Base-by-base conservation (phyloP, 2,888 invertebrate genomes). In the Trypoxylon attenuatum region DNA sequence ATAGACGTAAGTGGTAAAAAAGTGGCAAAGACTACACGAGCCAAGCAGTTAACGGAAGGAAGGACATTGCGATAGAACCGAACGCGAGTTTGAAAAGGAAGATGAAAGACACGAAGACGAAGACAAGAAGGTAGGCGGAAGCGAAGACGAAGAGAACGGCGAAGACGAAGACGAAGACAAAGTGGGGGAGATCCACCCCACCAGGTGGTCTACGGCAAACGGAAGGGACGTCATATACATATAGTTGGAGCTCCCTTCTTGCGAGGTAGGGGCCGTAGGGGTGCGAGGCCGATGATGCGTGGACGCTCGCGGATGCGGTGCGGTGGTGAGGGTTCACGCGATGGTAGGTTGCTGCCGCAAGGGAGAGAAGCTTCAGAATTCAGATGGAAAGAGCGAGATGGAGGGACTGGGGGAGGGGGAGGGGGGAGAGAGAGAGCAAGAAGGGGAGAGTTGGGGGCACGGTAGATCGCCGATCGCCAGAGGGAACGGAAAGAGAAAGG, bases 91-190 rank as follows among this genome's bases (percentile, higher is more conserved):
- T 10, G 13, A 22, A 27, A 10, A 15, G 13, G 13, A 25, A 3
- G n/a, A 21, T 5, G 6, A 8, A 19, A 4, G 1, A 15, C 4
- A 21, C 43, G 0, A 45, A n/a, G 43, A n/a, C 4, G 2, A 33
- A 15, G 5, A 13, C 18, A 43, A 56, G 41, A 39, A 43, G 29
- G 38, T 19, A 43, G 46, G 60, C 60, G 64, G 50, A 46, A 50
- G 51, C 41, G 41, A 47, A 27, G 58, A 60, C 23, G 55, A 68
- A 45, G 49, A 54, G 52, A 55, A 57, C 38, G 46, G 21, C 22
- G 33, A 52, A 55, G 27, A 19, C 58, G 50, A 38, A 55, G 58
- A 56, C 64, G 71, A 63, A 55, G 58, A 64, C 33, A 51, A 27
- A 43, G 63, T 62, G 64, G 57, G 63, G 62, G 63, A 55, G n/a